A percentile compares a stretch with the other conserved stretches of the same genome.
Conservation (phyloP, 2,797 vertebrate genomes). For the Sus cebifrons region DNA sequence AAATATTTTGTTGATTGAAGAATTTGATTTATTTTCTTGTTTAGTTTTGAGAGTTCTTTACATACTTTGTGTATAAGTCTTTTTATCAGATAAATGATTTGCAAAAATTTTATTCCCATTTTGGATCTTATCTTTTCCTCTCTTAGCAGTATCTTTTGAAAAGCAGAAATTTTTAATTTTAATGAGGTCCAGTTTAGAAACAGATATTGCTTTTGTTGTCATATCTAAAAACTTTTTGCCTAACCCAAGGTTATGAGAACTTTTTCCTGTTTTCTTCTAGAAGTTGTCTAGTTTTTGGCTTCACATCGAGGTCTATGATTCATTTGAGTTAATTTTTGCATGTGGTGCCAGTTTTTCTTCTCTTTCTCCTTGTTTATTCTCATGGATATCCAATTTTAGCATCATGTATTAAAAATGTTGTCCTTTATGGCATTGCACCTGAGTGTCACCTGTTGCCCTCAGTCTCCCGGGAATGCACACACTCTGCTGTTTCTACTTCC, state of each 20-base stretch:
- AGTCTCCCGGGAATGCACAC: too few species aligned
- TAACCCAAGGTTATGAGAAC: neutral
- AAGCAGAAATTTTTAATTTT: neutral
- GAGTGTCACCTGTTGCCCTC: too few species aligned
- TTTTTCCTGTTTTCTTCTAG: neutral
- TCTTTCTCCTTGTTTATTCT: neutral
- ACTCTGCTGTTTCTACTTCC: too few species aligned
- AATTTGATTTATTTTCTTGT: neutral
- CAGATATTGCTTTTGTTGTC: neutral
- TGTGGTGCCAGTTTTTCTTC: neutral
- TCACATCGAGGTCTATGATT: neutral
- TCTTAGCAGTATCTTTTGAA: neutral
- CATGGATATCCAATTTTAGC: neutral
- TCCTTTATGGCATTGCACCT: too few species aligned
- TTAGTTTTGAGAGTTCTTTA: neutral
- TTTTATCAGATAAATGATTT: neutral
- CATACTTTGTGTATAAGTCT: neutral
- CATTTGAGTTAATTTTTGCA: slow-evolving; percentile 25
- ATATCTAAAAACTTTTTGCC: neutral
- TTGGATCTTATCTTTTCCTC: neutral
- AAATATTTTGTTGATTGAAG: neutral
- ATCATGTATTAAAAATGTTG: neutral
- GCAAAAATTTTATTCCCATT: neutral
- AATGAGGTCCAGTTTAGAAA: neutral
- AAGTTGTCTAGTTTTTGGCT: neutral